phyloP scores from a whole-genome alignment of 2,113 vertebrate genomes.

The Myrmecobius fasciatus region DNA sequence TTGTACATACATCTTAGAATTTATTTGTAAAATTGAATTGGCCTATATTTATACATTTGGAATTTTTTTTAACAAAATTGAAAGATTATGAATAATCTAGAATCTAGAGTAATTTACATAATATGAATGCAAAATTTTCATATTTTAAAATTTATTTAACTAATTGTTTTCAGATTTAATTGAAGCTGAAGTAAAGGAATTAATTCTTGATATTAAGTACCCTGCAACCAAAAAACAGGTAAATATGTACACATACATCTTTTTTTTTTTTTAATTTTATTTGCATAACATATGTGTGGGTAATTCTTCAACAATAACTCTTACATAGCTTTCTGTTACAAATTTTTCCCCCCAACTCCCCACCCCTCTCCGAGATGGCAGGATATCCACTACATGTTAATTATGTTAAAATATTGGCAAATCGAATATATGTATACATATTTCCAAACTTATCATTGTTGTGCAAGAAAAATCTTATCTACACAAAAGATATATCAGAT shows the following conservation, averaged over 20 bases:
- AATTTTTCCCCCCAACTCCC: too few species aligned
- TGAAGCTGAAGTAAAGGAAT: constrained; percentile 91
- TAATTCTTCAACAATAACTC: too few species aligned
- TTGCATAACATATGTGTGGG: too few species aligned
- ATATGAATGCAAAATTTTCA: not conserved
- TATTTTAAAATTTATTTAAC: not conserved
- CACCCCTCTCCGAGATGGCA: too few species aligned
- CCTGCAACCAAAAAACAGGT: constrained; percentile 97
- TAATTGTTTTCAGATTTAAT: constrained; percentile 85
- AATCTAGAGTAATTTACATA: not conserved
- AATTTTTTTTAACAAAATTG: not conserved
- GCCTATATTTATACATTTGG: not conserved
- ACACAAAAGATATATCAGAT: too few species aligned
- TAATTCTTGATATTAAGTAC: constrained; percentile 96
- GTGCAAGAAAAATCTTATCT: too few species aligned
- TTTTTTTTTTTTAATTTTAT: too few species aligned
- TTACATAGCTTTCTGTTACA: too few species aligned
- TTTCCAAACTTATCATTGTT: too few species aligned
- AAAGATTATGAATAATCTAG: not conserved
- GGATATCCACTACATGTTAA: too few species aligned
- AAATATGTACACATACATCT: constrained; percentile 39
- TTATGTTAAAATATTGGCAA: too few species aligned
- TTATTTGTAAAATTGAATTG: not conserved
- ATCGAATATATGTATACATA: too few species aligned
- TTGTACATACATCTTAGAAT: not conserved